Base-by-base conservation (phyloP, 2,888 invertebrate species). In the Eilema depressum region DNA sequence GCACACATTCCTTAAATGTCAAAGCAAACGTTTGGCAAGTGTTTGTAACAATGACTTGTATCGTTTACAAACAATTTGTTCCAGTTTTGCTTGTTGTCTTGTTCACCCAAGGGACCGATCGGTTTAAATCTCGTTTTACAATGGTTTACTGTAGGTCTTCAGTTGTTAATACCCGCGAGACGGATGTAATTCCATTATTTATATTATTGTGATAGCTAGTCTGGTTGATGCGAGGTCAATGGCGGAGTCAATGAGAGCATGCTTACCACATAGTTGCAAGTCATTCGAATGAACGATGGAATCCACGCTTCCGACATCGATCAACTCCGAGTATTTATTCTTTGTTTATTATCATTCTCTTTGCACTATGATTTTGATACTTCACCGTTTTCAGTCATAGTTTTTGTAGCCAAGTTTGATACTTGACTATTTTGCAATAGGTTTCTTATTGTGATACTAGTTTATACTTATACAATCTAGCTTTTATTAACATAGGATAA, bases 201-300 rank as follows among this genome's bases (percentile, higher is more conserved):
- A 90, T 91, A 91, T 91, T 93, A 91, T 92, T 91, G 91, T 90
- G 92, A 93, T 92, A 89, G 80, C 85, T 87, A 84, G 82, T 86
- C 83, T 84, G 86, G 85, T 82, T 88, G 89, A 87, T 87, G 88
- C 86, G 90, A 88, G 94, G 94, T 94, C 94, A 94, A 92, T 91
- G 85, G 91, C 85, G 93, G 90, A 93, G 94, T 95, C 94, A 93
- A 93, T 93, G 93, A 94, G 93, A 93, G 89, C 91, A 93, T 91
- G 89, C 90, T 87, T 88, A 87, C 87, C 88, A 66, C 57, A 66
- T 57, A 89, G 85, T 86, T 93, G 95, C 95, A 94, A 95, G 95
- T 95, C 95, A 95, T 93, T 84, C 86, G 84, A 88, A 87, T 87
- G 90, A 92, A 89, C 89, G 88, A 89, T 91, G 91, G 92, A 90